Evolutionary conservation across 53 echinoderm and acorn worm species (phyloP).

Genomic region (Zoroaster sp.): DNA sequence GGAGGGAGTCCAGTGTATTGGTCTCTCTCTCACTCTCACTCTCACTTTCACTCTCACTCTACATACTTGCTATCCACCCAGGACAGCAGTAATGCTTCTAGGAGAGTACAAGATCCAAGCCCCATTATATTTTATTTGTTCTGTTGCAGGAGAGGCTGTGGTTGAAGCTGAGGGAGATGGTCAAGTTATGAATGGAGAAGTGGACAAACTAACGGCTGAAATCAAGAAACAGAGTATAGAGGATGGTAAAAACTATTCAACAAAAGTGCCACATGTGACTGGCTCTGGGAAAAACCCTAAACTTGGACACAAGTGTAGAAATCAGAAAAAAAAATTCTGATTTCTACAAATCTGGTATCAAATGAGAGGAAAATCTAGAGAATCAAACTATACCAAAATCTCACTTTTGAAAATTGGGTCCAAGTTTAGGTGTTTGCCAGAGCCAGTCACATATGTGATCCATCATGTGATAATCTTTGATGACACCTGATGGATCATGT

Average conservation of each 20-base stretch:
- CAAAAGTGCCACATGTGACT: no score
- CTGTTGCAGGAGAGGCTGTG: background rate
- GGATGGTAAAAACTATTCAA: background rate
- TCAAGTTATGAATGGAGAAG: constrained; percentile 25
- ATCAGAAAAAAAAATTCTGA: no score
- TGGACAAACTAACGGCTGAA: constrained; percentile 18
- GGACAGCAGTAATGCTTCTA: background rate
- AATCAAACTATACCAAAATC: no score
- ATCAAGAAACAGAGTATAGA: constrained; percentile 16
- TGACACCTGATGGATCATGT: no score
- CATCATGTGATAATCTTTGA: no score
- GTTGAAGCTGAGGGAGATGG: background rate
- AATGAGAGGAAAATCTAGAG: no score
- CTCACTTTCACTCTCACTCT: background rate
- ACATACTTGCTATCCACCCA: background rate
- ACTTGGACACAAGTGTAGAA: background rate
- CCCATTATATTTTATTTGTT: background rate
- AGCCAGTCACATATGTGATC: no score
- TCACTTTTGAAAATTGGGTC: background rate
- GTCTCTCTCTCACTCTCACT: background rate
- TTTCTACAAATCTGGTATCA: no score
- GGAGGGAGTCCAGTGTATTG: background rate
- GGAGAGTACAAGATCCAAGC: background rate
- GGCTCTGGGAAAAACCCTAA: no score
- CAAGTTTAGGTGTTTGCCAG: background rate